Base-by-base conservation (phyloP, 2,113 vertebrate species). In the Caloenas nicobarica region DNA sequence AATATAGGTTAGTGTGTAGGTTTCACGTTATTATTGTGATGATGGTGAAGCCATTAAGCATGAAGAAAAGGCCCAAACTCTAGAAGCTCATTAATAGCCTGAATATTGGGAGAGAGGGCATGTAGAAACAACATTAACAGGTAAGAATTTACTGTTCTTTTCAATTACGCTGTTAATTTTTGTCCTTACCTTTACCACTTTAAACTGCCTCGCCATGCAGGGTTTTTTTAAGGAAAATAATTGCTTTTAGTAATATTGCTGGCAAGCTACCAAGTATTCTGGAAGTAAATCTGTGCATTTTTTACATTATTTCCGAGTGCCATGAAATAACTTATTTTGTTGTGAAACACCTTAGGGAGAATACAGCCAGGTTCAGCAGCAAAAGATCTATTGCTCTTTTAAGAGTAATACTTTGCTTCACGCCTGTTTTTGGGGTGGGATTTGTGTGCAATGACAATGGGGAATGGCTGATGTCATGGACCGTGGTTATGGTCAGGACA, bases 131-230 rank as follows among this genome's bases (percentile, higher is more conserved):
- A 58, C 51, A 68, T 58, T 54, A 94, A 54, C 26, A 51, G 42
- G 46, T 78, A 83, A 80, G 64, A 97, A 81, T 86, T 94, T 70
- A 48, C 64, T 56, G 62, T 61, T 87, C 73, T 89, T 89, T 78
- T 46, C 69, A 82, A 58, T 78, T 77, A 42, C 0, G 0, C 46
- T n/a, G 38, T 56, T 93, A 73, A 57, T 86, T 94, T 88, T 83
- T 91, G 51, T 92, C 91, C 74, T 89, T 92, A 91, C 33, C 24
- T 87, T 91, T 2, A 4, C 57, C 19, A 42, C 53, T 80, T 91
- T 44, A 94, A 91, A 72, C 24, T 86, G 26, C 44, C 33, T 68
- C 85, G 31, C 82, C 74, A 58, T 33, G 10, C 50, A 54, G 33
- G 24, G n/a, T 54, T 42, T 62, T 66, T 82, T 56, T 42, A 62